Percentiles rank a stretch among this genome's conserved stretches.
Conservation (phyloP, 2,113 vertebrate genomes). For the Heliornis fulica region DNA sequence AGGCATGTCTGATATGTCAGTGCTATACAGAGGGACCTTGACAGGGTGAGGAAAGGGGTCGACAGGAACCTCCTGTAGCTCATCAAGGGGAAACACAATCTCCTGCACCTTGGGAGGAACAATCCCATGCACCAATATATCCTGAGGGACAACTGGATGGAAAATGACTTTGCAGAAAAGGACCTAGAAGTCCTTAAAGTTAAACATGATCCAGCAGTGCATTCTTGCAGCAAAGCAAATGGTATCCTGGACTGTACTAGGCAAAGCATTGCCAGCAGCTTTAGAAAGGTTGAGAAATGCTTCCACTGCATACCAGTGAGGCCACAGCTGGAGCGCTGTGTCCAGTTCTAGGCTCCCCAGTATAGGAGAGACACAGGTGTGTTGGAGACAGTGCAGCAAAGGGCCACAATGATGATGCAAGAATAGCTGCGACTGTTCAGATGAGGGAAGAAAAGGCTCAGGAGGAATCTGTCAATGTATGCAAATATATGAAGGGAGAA, state of each 20-base stretch:
- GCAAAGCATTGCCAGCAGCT: neutral
- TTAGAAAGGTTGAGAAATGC: neutral
- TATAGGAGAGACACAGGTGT: neutral
- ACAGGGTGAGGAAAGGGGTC: neutral
- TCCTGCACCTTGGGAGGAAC: neutral
- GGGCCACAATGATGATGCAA: neutral
- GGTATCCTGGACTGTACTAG: neutral
- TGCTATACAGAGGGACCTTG: neutral
- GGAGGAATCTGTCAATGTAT: neutral
- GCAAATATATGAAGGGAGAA: neutral
- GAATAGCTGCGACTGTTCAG: neutral
- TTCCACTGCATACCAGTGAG: neutral
- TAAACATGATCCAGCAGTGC: neutral
- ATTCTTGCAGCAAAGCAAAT: neutral
- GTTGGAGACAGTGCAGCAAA: neutral
- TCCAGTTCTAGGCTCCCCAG: neutral
- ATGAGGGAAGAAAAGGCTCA: neutral
- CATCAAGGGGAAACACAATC: neutral
- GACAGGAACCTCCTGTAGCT: neutral
- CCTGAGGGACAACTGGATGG: neutral
- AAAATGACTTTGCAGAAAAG: neutral
- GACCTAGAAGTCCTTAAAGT: rapidly evolving
- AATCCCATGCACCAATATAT: neutral
- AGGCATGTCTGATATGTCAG: neutral
- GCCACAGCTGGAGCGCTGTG: too few relatives aligned